Evolutionary conservation across 2,113 vertebrate species (phyloP).

Genomic region (Heterocephalus glaber): DNA sequence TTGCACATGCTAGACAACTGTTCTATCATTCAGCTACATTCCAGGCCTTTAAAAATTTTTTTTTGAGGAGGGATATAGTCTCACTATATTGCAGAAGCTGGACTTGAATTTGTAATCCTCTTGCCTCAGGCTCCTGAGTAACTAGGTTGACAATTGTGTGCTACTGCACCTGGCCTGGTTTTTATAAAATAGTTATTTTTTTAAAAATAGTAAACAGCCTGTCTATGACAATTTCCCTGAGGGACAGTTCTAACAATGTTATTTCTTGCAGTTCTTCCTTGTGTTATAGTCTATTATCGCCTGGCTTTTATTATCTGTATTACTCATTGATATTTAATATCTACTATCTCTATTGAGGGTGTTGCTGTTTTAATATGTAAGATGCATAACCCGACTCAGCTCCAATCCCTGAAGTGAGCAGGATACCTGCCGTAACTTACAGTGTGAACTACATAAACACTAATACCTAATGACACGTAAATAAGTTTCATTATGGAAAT

Average conservation of each 20-base stretch:
- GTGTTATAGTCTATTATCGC: background rate
- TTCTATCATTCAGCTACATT: no score
- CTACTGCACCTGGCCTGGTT: background rate
- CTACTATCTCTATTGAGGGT: background rate
- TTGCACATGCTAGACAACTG: background rate
- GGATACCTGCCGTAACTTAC: background rate
- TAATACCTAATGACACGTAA: background rate
- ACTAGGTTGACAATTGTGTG: background rate
- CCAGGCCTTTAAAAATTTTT: background rate
- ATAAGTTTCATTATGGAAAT: background rate
- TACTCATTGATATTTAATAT: background rate
- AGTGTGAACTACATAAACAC: background rate
- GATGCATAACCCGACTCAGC: background rate
- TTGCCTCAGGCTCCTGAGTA: background rate
- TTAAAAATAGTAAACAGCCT: background rate
- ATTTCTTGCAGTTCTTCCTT: background rate
- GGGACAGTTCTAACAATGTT: no score
- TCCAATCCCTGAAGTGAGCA: background rate
- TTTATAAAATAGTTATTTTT: background rate
- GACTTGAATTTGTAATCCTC: background rate
- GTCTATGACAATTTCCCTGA: background rate
- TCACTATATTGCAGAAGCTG: background rate
- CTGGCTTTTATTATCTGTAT: background rate
- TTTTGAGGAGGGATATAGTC: background rate
- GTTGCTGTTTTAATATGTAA: background rate